phyloP scores from a whole-genome alignment of 53 echinoderm and acorn worm species.

The Pentamera pediparva region DNA sequence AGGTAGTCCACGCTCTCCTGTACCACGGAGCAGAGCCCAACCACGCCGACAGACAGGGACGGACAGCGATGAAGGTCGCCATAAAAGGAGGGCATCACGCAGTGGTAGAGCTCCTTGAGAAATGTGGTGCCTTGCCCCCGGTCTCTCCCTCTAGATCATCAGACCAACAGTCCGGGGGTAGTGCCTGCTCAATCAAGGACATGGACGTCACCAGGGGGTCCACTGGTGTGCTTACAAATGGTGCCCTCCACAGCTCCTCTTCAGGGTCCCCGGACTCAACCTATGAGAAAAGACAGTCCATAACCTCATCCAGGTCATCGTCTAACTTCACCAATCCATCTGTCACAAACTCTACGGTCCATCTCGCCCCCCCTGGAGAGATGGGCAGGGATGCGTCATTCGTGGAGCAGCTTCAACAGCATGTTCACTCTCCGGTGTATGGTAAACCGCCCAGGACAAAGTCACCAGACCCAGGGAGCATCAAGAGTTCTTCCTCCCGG shows the following conservation, averaged over 20 bases:
- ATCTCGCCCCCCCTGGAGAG: constrained; percentile 54
- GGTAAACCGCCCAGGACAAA: constrained; percentile 41
- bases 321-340: constrained; percentile 85
- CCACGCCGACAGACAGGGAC: constrained; percentile 93
- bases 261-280: constrained; percentile 97
- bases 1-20: constrained; percentile 79
- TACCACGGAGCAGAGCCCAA: constrained; percentile 93
- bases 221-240: constrained; percentile 66
- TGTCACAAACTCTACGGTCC: constrained; percentile 62
- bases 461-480: constrained; percentile 53
- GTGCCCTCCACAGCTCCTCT: constrained; percentile 83
- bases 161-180: constrained; percentile 57
- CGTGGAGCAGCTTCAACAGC: constrained; percentile 84
- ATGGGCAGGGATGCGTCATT: constrained; percentile 58
- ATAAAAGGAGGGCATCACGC: constrained; percentile 83
- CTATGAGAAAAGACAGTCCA: constrained; percentile 82
- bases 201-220: constrained; percentile 65
- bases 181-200: constrained; percentile 78
- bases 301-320: constrained; percentile 89
- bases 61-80: constrained; percentile 96
- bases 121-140: constrained; percentile 78
- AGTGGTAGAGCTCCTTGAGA: constrained; percentile 85
- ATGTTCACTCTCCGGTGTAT: constrained; percentile 60
- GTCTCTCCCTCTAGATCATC: constrained; percentile 63
- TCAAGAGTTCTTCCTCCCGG: constrained; percentile 44